Base-by-base conservation (phyloP, 2,113 vertebrate genomes). In the Aspidoscelis tigris region DNA sequence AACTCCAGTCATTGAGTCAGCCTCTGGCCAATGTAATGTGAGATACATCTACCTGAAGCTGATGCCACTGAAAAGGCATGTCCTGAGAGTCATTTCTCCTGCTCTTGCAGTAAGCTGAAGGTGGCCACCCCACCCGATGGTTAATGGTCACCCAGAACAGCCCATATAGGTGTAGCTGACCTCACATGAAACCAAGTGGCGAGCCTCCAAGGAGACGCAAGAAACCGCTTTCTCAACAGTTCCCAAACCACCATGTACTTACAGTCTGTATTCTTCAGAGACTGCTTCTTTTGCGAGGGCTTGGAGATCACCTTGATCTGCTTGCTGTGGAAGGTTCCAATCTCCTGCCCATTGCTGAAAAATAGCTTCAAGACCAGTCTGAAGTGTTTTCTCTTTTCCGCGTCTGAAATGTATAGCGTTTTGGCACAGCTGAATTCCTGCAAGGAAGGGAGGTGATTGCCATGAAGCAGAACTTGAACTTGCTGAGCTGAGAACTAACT, bases 291-390 rank as follows among this genome's bases (percentile, higher is more conserved):
- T 96, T 99, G 98, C 0, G 98, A 99, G 0, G 98, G 98, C 91
- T 99, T 99, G 84, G 98, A 99, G 96, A 99, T 99, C 85, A 99
- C 97, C 92, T 99, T 99, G 95, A 99, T 99, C 92, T 97, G 95
- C 88, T 96, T 95, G 95, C 98, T 99, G 92, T 98, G 96, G 92
- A 99, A 99, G 0, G 96, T 97, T 39, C 98, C 98, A 0, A 99
- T 96, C 92, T 99, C 98, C 90, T 96, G 97, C 88, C 98, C 97
- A 1, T 96, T 97, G 65, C 94, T 95, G 87, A 97, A 92, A 94
- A 98, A 97, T 21, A 99, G 96, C 50, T 95, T 95, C 86, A 99
- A 95, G 83, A 98, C 93, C 91, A 99, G 95, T 55, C 96, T 96
- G 92, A 99, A 99, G 85, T 99, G 98, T 76, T 99, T 99, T 91